Percentiles rank a stretch among this genome's conserved stretches.
Conservation (phyloP, 1,140 invertebrate species). For the Bombus impatiens region DNA sequence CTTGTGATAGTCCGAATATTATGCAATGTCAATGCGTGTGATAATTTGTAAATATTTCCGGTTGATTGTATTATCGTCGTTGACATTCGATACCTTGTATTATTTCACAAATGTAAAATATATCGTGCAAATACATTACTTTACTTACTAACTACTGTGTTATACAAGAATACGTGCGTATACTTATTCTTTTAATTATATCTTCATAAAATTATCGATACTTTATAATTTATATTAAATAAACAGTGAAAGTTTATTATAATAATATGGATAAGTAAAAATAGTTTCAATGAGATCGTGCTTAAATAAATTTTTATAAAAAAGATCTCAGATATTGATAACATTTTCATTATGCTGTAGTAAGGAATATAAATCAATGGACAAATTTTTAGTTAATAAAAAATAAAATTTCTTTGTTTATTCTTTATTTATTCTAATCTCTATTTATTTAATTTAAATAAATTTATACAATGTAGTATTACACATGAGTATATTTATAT, state of each 20-base stretch:
- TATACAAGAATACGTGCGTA: too few species aligned
- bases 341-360: too few species aligned
- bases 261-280: too few species aligned
- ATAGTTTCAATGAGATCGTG: too few species aligned
- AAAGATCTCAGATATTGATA: too few species aligned
- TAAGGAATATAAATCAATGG: too few species aligned
- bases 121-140: background rate
- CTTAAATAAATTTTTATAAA: too few species aligned
- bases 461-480: background rate
- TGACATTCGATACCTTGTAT: background rate
- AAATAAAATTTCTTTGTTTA: background rate
- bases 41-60: constrained; percentile 18
- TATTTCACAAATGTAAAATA: background rate
- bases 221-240: too few species aligned
- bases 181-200: too few species aligned
- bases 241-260: too few species aligned
- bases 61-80: background rate
- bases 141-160: background rate
- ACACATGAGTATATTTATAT: background rate
- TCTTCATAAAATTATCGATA: too few species aligned
- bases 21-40: background rate
- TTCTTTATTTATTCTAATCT: background rate
- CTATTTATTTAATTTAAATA: background rate
- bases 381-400: too few species aligned
- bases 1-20: constrained; percentile 10